Evolutionary conservation across 2,113 vertebrate genomes (phyloP), one percentile per base, ranked within the genome.

Genomic region (Clarias gariepinus): DNA sequence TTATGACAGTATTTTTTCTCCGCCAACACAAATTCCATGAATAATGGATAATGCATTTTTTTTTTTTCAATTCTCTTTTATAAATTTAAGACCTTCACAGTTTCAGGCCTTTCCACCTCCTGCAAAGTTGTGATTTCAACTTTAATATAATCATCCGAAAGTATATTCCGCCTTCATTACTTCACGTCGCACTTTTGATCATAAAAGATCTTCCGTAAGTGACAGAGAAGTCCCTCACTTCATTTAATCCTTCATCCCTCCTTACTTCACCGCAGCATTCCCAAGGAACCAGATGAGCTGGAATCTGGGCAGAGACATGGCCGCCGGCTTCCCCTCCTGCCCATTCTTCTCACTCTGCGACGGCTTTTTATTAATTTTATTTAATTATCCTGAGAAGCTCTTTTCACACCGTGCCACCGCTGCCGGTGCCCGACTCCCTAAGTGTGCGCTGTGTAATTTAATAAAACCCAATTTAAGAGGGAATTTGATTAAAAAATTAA

Each of bases 401-500:
- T 92, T 92, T 94, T 93, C 91, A 89, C 86, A 92, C 90, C 69
- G 79, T 83, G 83, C 91, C 88, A 87, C 91, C 85, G 89, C 90
- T 91, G 90, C 57, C 85, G 86, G 90, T 92, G 90, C 86, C 89
- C 89, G 90, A 91, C 93, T 94, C 94, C 94, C 94, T 92, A 90
- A 92, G 93, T 94, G 94, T 93, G 90, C 93, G 92, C 92, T 92
- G 93, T 94, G 93, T 96, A 96, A 96, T 95, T 95, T 95, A 95
- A 96, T 96, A 95, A 96, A 95, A 92, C 92, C 93, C 94, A 90
- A 94, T 95, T 95, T 94, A 95, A 92, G 92, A 91, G 92, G 88
- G 91, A 92, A 93, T 93, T 95, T 95, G 93, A 95, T 95, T 94
- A 95, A 96, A 95, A 95, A 95, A 96, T 95, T 94, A 95, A 94